Percentiles rank a stretch among this genome's conserved stretches.
phyloP scores from a whole-genome alignment of 2,888 invertebrate genomes.

The Nebria salina region DNA sequence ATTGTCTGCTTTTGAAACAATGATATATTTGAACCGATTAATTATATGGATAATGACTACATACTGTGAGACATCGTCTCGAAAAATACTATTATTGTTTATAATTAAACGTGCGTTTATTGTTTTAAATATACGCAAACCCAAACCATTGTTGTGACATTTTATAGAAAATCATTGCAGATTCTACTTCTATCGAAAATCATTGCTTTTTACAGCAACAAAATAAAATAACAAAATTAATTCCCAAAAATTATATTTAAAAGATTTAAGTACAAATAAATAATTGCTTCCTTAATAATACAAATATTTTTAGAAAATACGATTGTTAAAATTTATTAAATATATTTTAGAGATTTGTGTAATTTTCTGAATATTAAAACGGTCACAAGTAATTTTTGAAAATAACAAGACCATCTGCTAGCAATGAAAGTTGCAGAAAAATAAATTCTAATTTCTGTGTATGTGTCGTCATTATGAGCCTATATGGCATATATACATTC shows the following conservation, averaged over 20 bases:
- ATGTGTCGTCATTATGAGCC: neutral
- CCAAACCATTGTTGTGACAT: neutral
- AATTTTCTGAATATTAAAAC: too few relatives aligned
- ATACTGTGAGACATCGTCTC: neutral
- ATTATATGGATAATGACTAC: slow-evolving; percentile 36
- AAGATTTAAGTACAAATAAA: too few relatives aligned
- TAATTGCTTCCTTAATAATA: too few relatives aligned
- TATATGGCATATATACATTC: neutral
- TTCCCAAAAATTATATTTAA: too few relatives aligned
- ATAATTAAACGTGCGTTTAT: neutral
- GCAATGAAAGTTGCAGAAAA: neutral
- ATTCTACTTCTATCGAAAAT: too few relatives aligned
- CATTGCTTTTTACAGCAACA: too few relatives aligned
- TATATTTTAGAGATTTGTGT: too few relatives aligned
- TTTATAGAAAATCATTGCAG: too few relatives aligned
- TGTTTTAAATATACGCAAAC: neutral
- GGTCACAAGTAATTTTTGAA: neutral
- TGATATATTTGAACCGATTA: slow-evolving; percentile 40
- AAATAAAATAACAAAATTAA: too few relatives aligned
- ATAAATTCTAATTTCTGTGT: neutral
- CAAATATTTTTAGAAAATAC: too few relatives aligned
- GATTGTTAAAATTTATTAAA: too few relatives aligned
- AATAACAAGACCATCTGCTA: neutral
- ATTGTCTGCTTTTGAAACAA: slow-evolving; percentile 41
- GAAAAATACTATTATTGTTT: neutral